Evolutionary conservation across 1,140 invertebrate species (phyloP).

Genomic region (Chironomus striatipennis): DNA sequence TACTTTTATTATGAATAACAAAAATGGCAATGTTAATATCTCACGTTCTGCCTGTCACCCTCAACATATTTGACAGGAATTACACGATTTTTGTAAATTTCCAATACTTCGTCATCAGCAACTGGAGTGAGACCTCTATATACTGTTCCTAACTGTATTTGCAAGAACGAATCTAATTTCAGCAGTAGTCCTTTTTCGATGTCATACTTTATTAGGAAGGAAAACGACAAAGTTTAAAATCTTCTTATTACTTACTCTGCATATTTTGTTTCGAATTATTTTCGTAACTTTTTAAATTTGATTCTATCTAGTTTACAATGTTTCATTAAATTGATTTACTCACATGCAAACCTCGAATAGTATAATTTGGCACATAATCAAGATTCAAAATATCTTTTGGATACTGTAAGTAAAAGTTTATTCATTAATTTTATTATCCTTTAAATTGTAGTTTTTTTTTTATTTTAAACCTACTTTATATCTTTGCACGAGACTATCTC

Average conservation of each 20-base stretch:
- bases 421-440: neutral
- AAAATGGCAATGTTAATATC: constrained; percentile 27
- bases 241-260: too few relatives aligned
- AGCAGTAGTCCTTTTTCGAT: constrained; percentile 90
- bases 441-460: neutral
- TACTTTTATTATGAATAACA: neutral
- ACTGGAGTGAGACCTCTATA: constrained; percentile 78
- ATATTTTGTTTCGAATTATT: too few relatives aligned
- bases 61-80: constrained; percentile 77
- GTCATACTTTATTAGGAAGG: constrained; percentile 58
- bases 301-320: too few relatives aligned
- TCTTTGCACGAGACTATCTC: constrained; percentile 76
- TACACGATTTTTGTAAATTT: constrained; percentile 77
- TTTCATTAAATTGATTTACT: neutral
- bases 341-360: constrained; percentile 79
- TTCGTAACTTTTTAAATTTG: too few relatives aligned
- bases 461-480: constrained; percentile 60
- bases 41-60: constrained; percentile 47
- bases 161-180: constrained; percentile 92
- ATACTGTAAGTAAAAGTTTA: constrained; percentile 58
- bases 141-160: constrained; percentile 93
- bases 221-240: neutral
- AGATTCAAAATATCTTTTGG: constrained; percentile 73
- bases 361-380: constrained; percentile 82
- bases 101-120: constrained; percentile 73